A percentile compares a stretch with the other conserved stretches of the same genome.
phyloP scores from a whole-genome alignment of 2,888 invertebrate genomes.

The Strigamia maritima region DNA sequence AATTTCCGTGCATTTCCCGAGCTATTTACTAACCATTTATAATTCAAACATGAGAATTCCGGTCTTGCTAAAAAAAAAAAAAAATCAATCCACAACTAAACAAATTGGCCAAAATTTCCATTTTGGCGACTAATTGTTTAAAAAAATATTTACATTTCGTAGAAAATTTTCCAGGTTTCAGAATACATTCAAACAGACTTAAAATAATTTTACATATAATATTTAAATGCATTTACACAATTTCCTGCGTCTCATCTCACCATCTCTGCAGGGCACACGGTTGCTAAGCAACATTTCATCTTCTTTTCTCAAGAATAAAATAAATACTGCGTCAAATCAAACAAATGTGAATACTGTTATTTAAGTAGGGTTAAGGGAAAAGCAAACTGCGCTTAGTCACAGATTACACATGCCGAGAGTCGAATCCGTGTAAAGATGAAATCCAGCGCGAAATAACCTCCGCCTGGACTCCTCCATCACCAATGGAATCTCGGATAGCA shows the following conservation, averaged over 20 bases:
- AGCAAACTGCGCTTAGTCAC: slow-evolving; percentile 22
- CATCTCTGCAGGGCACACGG: not conserved
- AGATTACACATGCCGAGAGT: not conserved
- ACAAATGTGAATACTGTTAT: not conserved
- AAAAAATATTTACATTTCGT: too few relatives aligned
- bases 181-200: not conserved
- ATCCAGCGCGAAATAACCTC: slow-evolving; percentile 16
- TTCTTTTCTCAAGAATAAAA: not conserved
- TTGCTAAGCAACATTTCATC: slow-evolving; percentile 8
- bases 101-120: not conserved
- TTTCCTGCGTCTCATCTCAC: not conserved
- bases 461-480: slow-evolving; percentile 24
- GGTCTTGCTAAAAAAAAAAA: too few relatives aligned
- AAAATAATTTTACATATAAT: slow-evolving; percentile 1
- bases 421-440: slow-evolving; percentile 13
- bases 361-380: slow-evolving; percentile 10
- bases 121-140: not conserved
- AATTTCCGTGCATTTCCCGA: too few relatives aligned
- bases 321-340: slow-evolving; percentile 9
- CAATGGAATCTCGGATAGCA: slow-evolving; percentile 1
- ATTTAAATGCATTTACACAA: not conserved
- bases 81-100: too few relatives aligned
- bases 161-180: not conserved
- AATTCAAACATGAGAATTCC: too few relatives aligned
- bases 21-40: too few relatives aligned